These are phyloP conservation scores for Odontothrips loti DNA, from an alignment of 2,888 invertebrate species.

Conservation along the genomic window DNA sequence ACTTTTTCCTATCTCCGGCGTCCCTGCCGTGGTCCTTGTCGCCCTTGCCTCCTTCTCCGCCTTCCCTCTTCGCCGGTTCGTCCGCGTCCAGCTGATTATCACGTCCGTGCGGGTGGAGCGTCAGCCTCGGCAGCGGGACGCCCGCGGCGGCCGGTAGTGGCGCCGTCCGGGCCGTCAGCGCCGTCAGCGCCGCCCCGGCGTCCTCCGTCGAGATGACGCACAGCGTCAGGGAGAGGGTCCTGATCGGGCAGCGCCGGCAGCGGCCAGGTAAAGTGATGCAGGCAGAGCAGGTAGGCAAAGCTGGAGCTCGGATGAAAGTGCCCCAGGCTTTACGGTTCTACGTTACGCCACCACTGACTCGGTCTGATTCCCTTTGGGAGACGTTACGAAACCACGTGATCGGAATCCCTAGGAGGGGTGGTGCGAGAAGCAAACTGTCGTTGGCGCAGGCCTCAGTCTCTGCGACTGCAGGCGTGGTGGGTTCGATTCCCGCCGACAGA, in stretches of 20 bases:
- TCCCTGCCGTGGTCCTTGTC: background rate
- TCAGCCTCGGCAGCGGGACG: background rate
- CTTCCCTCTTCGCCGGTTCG: background rate
- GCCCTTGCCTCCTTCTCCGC: background rate
- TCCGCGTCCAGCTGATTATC: background rate
- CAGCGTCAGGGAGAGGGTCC: slow-evolving; percentile 16
- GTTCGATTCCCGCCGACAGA: no score
- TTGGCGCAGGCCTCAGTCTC: no score
- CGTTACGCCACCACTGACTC: no score
- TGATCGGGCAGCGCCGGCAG: background rate
- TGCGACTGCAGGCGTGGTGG: no score
- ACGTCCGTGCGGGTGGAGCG: background rate
- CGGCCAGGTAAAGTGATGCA: background rate
- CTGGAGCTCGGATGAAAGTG: no score
- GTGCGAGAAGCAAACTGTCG: no score
- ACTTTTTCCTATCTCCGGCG: background rate
- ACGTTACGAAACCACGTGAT: no score
- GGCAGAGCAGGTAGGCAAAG: background rate
- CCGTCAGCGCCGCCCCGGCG: background rate
- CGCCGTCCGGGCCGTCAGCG: background rate
- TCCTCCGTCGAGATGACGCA: slow-evolving; percentile 5
- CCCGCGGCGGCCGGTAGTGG: background rate
- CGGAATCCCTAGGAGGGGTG: no score
- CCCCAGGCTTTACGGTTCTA: no score
- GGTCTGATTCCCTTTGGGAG: no score